Conservation (phyloP, 1,140 invertebrate species). For the Psilanteris sp. region DNA sequence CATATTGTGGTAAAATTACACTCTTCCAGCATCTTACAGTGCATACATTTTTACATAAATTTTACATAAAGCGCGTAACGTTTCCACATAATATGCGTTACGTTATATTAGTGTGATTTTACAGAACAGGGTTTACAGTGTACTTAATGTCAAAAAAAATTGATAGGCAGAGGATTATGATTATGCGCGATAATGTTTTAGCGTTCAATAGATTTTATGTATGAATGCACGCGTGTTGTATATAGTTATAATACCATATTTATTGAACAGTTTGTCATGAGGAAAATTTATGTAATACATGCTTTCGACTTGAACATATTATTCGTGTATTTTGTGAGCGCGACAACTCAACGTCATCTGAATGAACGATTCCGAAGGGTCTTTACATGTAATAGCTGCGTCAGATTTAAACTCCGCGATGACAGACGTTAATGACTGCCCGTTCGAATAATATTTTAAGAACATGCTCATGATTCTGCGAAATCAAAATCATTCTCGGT, state of each 20-base stretch:
- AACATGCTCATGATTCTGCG: constrained; percentile 4
- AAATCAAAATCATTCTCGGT: constrained; percentile 21
- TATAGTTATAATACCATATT: constrained; percentile 21
- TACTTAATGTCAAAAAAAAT: too few relatives aligned
- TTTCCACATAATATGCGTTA: too few relatives aligned
- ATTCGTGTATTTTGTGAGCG: constrained; percentile 11
- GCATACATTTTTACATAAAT: too few relatives aligned
- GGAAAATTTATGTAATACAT: constrained; percentile 44
- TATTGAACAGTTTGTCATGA: constrained; percentile 45
- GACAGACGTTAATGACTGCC: constrained; percentile 30
- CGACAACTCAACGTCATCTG: constrained; percentile 24
- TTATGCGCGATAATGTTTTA: too few relatives aligned
- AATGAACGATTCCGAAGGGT: constrained; percentile 16
- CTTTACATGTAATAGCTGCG: constrained; percentile 7
- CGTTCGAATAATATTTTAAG: constrained; percentile 35
- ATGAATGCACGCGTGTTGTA: constrained; percentile 12
- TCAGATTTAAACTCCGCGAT: constrained; percentile 9
- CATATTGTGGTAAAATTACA: too few relatives aligned
- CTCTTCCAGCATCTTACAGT: too few relatives aligned
- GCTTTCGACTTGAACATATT: constrained; percentile 34
- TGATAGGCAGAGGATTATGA: too few relatives aligned
- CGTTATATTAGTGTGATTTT: too few relatives aligned
- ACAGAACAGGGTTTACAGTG: too few relatives aligned
- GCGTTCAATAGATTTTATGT: constrained; percentile 25
- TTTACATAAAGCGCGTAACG: too few relatives aligned